Base-by-base conservation (phyloP, 2,888 invertebrate genomes). In the Pemphredon lugubris region DNA sequence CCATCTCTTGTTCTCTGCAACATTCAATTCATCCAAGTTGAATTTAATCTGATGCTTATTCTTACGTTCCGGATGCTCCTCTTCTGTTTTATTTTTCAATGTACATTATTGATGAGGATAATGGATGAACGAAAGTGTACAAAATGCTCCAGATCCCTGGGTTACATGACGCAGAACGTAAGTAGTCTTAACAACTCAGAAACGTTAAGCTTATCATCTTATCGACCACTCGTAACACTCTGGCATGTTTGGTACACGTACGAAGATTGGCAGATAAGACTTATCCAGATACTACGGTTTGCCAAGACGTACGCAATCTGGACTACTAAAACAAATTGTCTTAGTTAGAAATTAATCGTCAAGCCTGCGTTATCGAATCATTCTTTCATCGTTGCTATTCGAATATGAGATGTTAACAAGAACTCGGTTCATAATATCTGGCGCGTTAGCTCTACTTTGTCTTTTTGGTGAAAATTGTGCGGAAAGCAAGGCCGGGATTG, bases 1-100 rank as follows among this genome's bases (percentile, higher is more conserved):
- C 89, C 89, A 90, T 89, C 79, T 70, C 59, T 44, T n/a, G n/a
- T n/a, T 47, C 69, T 32, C 79, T 72, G 21, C 2, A 73, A 75
- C 47, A 42, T n/a, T n/a, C n/a, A n/a, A n/a, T n/a, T n/a, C n/a
- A n/a, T n/a, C n/a, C n/a, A n/a, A n/a, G n/a, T n/a, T n/a, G n/a
- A n/a, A n/a, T n/a, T n/a, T n/a, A n/a, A n/a, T n/a, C n/a, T n/a
- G n/a, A n/a, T n/a, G n/a, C n/a, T n/a, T n/a, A n/a, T n/a, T n/a
- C n/a, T n/a, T n/a, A n/a, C n/a, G n/a, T n/a, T n/a, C n/a, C n/a
- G n/a, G n/a, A n/a, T n/a, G n/a, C n/a, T n/a, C n/a, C n/a, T n/a
- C n/a, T n/a, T n/a, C n/a, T n/a, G n/a, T n/a, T n/a, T n/a, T n/a
- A n/a, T n/a, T n/a, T n/a, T n/a, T n/a, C n/a, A n/a, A n/a, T n/a